phyloP scores from a whole-genome alignment of 2,888 invertebrate species.

The Thymelicus sylvestris region DNA sequence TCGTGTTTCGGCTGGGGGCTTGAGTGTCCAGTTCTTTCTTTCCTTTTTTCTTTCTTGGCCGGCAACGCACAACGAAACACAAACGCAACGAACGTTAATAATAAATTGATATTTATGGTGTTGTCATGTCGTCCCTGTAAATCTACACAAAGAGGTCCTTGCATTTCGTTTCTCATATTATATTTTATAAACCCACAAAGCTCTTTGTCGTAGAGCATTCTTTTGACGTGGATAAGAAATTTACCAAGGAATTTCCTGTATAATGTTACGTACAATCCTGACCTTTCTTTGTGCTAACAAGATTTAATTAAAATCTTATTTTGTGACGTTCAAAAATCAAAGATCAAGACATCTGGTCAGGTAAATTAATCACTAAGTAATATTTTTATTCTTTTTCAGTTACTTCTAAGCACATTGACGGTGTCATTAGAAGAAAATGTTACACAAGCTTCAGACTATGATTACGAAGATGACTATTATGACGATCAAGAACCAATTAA shows the following conservation, averaged over 20 bases:
- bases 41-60: too few species aligned
- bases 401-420: background rate
- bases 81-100: too few species aligned
- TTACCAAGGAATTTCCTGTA: background rate
- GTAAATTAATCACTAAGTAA: too few species aligned
- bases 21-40: too few species aligned
- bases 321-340: too few species aligned
- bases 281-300: background rate
- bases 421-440: background rate
- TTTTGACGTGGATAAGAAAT: background rate
- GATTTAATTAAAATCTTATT: too few species aligned
- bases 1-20: too few species aligned
- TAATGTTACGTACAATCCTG: background rate
- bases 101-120: too few species aligned
- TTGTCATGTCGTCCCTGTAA: too few species aligned
- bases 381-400: constrained; percentile 19
- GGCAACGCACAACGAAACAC: too few species aligned
- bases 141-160: background rate
- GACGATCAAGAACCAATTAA: constrained; percentile 14
- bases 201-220: background rate
- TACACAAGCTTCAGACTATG: constrained; percentile 2
- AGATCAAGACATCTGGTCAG: too few species aligned
- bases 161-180: background rate
- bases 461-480: constrained; percentile 28
- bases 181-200: background rate